Evolutionary conservation across 2,888 invertebrate species (phyloP).

Genomic region (Stenotaenia linearis): DNA sequence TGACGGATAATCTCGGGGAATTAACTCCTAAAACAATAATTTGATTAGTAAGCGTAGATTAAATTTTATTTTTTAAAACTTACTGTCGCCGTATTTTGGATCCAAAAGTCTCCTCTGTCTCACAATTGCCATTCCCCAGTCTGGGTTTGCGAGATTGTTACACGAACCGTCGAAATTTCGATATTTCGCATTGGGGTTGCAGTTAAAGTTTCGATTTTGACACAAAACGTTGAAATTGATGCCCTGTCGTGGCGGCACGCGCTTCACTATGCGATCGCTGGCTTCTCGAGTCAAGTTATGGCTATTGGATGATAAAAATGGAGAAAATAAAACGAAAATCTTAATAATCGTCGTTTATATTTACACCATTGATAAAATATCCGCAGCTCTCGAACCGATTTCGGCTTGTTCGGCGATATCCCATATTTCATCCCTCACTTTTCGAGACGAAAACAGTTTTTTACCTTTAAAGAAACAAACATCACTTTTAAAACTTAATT

Average conservation of each 20-base stretch:
- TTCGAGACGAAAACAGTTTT: too few relatives aligned
- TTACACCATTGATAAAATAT: not conserved
- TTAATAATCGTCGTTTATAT: too few relatives aligned
- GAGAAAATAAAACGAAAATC: too few relatives aligned
- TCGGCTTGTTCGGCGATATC: not conserved
- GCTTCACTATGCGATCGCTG: not conserved
- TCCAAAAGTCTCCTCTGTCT: constrained; percentile 29
- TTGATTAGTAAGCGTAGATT: too few relatives aligned
- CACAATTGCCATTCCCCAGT: constrained; percentile 35
- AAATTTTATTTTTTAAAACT: not conserved
- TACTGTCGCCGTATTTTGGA: constrained; percentile 36
- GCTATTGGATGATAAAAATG: not conserved
- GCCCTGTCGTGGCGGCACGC: not conserved
- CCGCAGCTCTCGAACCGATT: not conserved
- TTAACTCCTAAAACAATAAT: constrained; percentile 22
- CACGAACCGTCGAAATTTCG: constrained; percentile 35
- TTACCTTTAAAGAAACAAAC: too few relatives aligned
- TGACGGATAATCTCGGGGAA: not conserved
- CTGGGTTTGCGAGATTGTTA: constrained; percentile 34
- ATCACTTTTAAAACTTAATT: too few relatives aligned
- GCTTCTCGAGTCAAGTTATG: not conserved
- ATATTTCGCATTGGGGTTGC: constrained; percentile 30
- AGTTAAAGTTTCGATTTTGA: not conserved
- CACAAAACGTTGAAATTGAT: constrained; percentile 6
- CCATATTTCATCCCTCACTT: not conserved